Evolutionary conservation across 2,888 invertebrate genomes (phyloP).

Genomic region (Stenichneumon culpator): DNA sequence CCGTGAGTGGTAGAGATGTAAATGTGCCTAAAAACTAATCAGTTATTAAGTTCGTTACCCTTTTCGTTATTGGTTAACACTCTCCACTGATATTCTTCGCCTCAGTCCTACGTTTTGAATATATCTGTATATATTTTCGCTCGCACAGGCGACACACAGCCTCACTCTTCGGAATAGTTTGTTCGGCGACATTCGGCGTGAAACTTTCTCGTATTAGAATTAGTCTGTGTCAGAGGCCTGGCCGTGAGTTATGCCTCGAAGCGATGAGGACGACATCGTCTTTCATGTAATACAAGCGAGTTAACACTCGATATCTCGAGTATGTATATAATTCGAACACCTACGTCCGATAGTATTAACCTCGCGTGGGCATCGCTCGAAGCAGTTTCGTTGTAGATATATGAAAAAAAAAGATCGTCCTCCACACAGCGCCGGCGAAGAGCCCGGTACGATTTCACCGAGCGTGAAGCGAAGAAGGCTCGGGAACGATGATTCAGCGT

Average conservation of each 20-base stretch:
- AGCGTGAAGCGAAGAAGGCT: slow-evolving; percentile 56
- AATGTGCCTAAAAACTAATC: no score
- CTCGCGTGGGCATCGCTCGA: background rate
- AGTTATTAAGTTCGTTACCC: no score
- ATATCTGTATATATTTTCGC: no score
- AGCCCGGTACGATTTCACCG: slow-evolving; percentile 42
- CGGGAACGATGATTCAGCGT: slow-evolving; percentile 55
- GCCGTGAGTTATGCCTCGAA: slow-evolving; percentile 22
- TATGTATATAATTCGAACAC: background rate
- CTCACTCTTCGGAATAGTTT: no score
- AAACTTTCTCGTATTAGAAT: no score
- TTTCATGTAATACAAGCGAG: slow-evolving; percentile 8
- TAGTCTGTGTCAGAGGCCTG: no score
- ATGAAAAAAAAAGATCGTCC: slow-evolving; percentile 33
- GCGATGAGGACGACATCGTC: slow-evolving; percentile 11
- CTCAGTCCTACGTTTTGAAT: no score
- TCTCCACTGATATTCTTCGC: no score
- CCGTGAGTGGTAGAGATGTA: no score
- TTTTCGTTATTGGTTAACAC: no score
- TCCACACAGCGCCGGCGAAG: background rate
- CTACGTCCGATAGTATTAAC: background rate
- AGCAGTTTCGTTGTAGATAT: background rate
- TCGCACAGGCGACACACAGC: no score
- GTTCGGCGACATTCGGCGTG: no score
- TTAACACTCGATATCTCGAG: background rate